Evolutionary conservation across 2,888 invertebrate species (phyloP), one percentile per base, ranked within the genome.

Genomic region (Lymantria dispar): DNA sequence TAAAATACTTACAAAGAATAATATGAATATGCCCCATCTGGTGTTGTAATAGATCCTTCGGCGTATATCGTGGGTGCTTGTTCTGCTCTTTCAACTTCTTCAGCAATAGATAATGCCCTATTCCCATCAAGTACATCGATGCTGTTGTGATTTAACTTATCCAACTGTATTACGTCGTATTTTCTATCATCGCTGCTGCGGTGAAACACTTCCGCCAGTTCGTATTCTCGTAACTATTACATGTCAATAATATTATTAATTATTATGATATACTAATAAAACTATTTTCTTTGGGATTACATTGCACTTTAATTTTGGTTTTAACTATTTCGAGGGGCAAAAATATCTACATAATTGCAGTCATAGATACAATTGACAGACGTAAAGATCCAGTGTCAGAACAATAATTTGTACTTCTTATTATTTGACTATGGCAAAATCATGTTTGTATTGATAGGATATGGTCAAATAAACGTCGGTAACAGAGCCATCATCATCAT

Each of bases 141-240:
- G 65, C 80, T 92, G 75, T 94, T 93, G 64, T 92, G 92, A 49
- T 68, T 85, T 37, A 87, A 64, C 66, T 93, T 93, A 70, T 94
- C 94, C 72, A 94, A 86, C 66, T 93, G 92, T 11, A 95, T 87
- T 41, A 95, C 94, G 78, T 95, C 95, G 86, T 95, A 95, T 78
- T 93, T 92, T 60, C 94, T 92, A 72, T 96, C 96, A 82, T 96
- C 96, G 81, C 96, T 96, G 66, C 93, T 92, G 75, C 95, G 95
- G 88, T 96, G 96, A 85, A 97, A 97, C 60, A 96, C 96, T 88
- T 97, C 96, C 62, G 96, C 95, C 64, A 97, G 89, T 81, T 96
- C 96, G 92, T 97, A 97, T 87, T 97, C 97, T 73, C 95, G 96
- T 60, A 97, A 92, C 97, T 97, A 91, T 43, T 48, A 44, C 36